A percentile compares a stretch with the other conserved stretches of the same genome.
These are phyloP conservation scores for Myanophis thanlyinensis DNA, from an alignment of 2,113 vertebrate genomes.

Conservation along the genomic window DNA sequence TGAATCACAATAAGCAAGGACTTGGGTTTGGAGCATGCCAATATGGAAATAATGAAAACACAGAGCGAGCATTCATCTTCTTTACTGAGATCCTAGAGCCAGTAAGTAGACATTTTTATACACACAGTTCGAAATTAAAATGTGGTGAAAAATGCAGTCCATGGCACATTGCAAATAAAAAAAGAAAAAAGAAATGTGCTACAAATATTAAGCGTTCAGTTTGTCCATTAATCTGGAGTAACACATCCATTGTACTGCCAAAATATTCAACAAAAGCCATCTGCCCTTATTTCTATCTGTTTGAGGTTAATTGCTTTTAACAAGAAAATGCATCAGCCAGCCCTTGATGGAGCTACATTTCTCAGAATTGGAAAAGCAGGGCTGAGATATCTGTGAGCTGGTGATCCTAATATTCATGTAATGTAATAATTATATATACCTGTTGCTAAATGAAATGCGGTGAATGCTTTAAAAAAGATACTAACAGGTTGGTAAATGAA, in stretches of 20 bases:
- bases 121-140: background rate
- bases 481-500: background rate
- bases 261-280: background rate
- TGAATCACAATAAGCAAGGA: background rate
- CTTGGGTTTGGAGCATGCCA: background rate
- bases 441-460: background rate
- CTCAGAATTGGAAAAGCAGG: background rate
- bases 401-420: background rate
- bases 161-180: rapidly evolving
- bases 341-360: background rate
- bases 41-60: background rate
- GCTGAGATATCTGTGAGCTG: background rate
- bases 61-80: background rate
- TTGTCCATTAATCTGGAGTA: slow-evolving; percentile 34
- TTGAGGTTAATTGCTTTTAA: slow-evolving; percentile 29
- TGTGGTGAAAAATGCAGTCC: background rate
- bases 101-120: background rate
- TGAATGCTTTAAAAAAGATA: background rate
- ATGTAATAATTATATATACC: background rate
- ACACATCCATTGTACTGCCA: background rate
- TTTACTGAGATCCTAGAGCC: background rate
- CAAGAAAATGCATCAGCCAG: background rate
- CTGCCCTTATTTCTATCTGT: slow-evolving; percentile 11
- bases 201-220: slow-evolving; percentile 9
- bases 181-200: slow-evolving; percentile 9